A percentile compares a stretch with the other conserved stretches of the same genome.
Conservation (phyloP, 2,888 invertebrate genomes). For the Molorchus minor region DNA sequence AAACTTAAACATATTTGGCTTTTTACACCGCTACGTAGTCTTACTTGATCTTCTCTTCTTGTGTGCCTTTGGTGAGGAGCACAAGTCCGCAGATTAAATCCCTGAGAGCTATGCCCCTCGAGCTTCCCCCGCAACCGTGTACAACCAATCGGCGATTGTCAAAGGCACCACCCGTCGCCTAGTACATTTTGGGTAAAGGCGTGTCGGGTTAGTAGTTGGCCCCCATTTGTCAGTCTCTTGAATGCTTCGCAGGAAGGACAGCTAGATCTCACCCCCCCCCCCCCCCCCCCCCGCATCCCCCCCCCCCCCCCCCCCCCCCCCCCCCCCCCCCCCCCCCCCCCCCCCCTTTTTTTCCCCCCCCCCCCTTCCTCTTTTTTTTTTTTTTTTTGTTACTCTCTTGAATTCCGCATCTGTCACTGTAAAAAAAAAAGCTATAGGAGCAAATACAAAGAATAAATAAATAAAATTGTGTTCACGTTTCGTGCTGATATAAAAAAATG, state of each 20-base stretch:
- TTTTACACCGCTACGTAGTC: conserved; percentile 12
- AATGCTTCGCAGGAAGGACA: conserved; percentile 89
- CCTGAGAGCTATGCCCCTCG: conserved; percentile 82
- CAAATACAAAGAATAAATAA: not conserved
- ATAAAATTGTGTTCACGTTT: not conserved
- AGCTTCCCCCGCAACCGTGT: conserved; percentile 85
- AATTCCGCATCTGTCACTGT: conserved; percentile 85
- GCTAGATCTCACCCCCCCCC: too few species aligned
- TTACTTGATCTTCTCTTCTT: conserved; percentile 85
- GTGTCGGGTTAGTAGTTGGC: conserved; percentile 74
- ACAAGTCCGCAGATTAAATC: conserved; percentile 88
- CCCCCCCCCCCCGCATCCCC: too few species aligned
- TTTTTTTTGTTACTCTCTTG: too few species aligned
- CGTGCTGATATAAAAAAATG: not conserved
- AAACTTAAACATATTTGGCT: not conserved
- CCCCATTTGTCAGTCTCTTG: conserved; percentile 81
- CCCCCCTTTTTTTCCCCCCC: too few species aligned
- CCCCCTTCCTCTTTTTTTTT: too few species aligned
- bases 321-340: too few species aligned
- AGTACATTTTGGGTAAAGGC: conserved; percentile 86
- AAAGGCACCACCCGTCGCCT: conserved; percentile 86
- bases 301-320: too few species aligned
- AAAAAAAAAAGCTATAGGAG: conserved; percentile 17
- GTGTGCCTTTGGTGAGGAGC: conserved; percentile 82
- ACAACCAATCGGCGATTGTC: conserved; percentile 84